A percentile compares a stretch with the other conserved stretches of the same genome.
Evolutionary conservation across 2,797 vertebrate genomes (phyloP).

Genomic region (Sebastes wilsoni): DNA sequence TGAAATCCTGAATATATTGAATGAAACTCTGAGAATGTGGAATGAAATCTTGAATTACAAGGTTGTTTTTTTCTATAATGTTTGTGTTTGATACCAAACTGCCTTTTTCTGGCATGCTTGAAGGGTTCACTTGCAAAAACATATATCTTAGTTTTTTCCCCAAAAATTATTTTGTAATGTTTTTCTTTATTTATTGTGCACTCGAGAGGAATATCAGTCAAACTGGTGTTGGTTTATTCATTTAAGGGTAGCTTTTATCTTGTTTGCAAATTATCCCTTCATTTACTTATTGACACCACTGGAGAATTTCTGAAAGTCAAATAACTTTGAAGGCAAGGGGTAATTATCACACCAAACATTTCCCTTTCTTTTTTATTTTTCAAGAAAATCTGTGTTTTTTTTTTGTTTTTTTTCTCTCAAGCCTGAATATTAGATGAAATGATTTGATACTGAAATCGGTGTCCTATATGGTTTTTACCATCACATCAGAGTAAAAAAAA

Average conservation of each 20-base stretch:
- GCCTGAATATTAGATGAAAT: constrained; percentile 12
- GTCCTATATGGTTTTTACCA: not conserved
- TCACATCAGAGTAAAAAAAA: not conserved
- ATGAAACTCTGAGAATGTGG: too few species aligned
- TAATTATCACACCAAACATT: not conserved
- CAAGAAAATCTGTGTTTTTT: not conserved
- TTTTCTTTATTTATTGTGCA: too few species aligned
- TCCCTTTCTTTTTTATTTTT: not conserved
- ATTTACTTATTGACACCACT: not conserved
- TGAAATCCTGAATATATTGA: too few species aligned
- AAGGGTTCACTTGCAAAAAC: not conserved
- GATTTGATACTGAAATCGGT: not conserved
- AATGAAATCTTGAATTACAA: too few species aligned
- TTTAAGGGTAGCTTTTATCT: not conserved
- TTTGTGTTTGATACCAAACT: not conserved
- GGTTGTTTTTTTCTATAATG: not conserved
- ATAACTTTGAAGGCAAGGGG: not conserved
- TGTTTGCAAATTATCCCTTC: not conserved
- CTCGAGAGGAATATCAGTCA: not conserved
- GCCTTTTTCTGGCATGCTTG: not conserved
- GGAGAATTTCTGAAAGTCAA: not conserved
- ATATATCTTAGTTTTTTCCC: not conserved
- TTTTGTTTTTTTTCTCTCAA: not conserved
- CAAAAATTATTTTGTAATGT: not conserved
- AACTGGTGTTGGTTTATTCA: too few species aligned